Evolutionary conservation across 1,140 invertebrate genomes (phyloP).

Genomic region (Steinernema feltiae): DNA sequence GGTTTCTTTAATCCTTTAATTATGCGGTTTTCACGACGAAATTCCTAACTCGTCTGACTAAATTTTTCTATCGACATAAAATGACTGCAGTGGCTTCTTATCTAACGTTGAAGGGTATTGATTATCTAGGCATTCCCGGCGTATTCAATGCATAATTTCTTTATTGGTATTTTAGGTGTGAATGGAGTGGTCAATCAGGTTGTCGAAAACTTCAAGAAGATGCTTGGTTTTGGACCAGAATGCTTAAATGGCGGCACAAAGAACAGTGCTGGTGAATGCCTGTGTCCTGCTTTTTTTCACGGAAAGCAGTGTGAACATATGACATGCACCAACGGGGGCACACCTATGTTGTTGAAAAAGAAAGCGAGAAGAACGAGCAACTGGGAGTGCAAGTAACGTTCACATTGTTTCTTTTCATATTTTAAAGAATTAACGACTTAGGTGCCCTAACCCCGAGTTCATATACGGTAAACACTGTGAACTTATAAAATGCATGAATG

Average conservation of each 20-base stretch:
- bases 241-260: constrained; percentile 37
- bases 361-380: constrained; percentile 6
- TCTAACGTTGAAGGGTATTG: neutral
- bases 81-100: constrained; percentile 4
- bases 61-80: neutral
- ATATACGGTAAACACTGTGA: constrained; percentile 47
- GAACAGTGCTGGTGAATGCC: constrained; percentile 36
- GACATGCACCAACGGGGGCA: constrained; percentile 40
- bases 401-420: too few species aligned
- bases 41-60: neutral
- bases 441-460: constrained; percentile 41
- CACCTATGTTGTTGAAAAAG: neutral
- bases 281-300: constrained; percentile 39
- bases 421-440: too few species aligned
- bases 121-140: neutral
- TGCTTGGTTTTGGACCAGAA: constrained; percentile 42
- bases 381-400: constrained; percentile 38
- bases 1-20: constrained; percentile 7
- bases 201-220: constrained; percentile 47
- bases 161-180: constrained; percentile 14
- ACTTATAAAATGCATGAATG: constrained; percentile 42
- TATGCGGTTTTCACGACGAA: neutral
- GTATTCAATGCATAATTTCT: neutral
- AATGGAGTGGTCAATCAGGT: constrained; percentile 22
- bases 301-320: constrained; percentile 41